Percentiles rank a stretch among this genome's conserved stretches.
Conservation (phyloP, 2,888 invertebrate species). For the Fragum fragum region DNA sequence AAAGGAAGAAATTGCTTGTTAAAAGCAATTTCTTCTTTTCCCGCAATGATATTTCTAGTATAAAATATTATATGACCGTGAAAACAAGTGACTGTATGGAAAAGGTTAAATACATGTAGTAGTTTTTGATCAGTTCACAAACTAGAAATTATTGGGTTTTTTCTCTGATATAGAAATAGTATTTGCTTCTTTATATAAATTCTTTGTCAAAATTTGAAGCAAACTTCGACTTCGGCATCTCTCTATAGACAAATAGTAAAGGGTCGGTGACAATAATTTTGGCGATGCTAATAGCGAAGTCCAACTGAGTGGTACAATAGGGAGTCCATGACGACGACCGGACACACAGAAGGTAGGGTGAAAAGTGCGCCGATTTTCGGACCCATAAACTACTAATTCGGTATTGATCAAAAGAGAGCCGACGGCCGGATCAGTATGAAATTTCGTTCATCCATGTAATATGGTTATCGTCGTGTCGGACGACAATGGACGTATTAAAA, state of each 20-base stretch:
- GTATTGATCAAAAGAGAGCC: constrained; percentile 31
- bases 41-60: no score
- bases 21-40: no score
- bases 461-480: constrained; percentile 15
- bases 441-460: constrained; percentile 13
- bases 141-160: no score
- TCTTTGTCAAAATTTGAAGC: no score
- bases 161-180: no score
- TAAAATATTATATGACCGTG: no score
- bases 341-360: constrained; percentile 12
- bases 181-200: no score
- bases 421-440: constrained; percentile 10
- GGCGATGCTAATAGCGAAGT: background rate
- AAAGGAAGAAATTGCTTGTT: no score
- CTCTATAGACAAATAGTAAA: background rate
- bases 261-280: constrained; percentile 3
- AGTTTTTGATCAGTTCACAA: no score
- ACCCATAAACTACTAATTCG: constrained; percentile 30
- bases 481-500: constrained; percentile 25
- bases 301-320: constrained; percentile 24
- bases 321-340: constrained; percentile 15
- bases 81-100: no score
- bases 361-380: constrained; percentile 8
- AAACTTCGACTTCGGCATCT: no score
- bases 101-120: no score